These are phyloP conservation scores for Neostethus bicornis DNA, from an alignment of 2,797 vertebrate species.

Conservation along the genomic window DNA sequence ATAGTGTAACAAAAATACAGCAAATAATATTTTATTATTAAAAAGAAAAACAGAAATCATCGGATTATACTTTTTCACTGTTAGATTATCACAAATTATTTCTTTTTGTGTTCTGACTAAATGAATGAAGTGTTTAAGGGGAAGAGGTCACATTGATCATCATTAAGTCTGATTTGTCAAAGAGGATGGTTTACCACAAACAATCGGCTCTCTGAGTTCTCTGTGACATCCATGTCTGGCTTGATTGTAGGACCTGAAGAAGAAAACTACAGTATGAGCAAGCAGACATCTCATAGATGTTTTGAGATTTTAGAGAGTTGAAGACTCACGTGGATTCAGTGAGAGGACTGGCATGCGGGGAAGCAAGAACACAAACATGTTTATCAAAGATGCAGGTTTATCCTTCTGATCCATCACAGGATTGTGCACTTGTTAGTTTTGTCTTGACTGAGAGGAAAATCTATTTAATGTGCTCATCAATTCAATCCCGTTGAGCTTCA, in stretches of 20 bases:
- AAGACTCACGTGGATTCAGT: constrained; percentile 70
- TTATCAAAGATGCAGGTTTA: not conserved
- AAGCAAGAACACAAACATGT: constrained; percentile 42
- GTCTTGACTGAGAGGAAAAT: no score
- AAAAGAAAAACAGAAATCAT: no score
- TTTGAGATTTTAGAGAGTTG: not conserved
- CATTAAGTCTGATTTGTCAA: not conserved
- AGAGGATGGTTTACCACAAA: constrained; percentile 69
- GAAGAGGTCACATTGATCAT: fast-evolving
- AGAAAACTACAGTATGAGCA: not conserved
- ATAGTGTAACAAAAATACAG: no score
- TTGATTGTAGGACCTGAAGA: constrained; percentile 70
- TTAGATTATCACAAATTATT: no score
- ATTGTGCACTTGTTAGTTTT: no score
- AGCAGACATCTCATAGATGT: not conserved
- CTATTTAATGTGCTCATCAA: not conserved
- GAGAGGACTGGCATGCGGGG: constrained; percentile 63
- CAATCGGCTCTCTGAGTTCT: constrained; percentile 75
- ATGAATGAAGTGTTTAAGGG: no score
- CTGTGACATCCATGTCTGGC: constrained; percentile 67
- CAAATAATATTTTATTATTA: no score
- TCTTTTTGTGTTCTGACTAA: no score
- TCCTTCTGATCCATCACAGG: no score
- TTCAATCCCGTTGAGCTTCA: no score
- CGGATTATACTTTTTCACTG: no score